Evolutionary conservation across 2,797 vertebrate species (phyloP).

Genomic region (Alca torda): DNA sequence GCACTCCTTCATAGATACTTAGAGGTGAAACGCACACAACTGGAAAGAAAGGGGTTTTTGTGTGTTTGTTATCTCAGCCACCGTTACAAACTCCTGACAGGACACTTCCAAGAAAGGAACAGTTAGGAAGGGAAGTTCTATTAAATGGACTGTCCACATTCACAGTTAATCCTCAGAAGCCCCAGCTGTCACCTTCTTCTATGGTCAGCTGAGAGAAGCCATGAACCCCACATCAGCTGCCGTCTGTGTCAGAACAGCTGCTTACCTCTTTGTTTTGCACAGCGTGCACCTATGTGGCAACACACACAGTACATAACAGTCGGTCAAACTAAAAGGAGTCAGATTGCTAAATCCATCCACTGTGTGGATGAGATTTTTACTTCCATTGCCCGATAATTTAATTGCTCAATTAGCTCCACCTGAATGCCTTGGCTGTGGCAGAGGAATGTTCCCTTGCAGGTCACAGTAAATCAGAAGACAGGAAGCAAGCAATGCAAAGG

Average conservation of each 20-base stretch:
- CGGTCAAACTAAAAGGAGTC: constrained; percentile 28
- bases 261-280: background rate
- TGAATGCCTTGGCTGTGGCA: background rate
- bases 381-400: constrained; percentile 53
- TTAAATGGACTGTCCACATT: background rate
- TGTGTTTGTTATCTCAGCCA: background rate
- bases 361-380: constrained; percentile 10
- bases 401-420: constrained; percentile 43
- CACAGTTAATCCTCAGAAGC: background rate
- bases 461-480: background rate
- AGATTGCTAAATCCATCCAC: constrained; percentile 37
- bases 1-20: background rate
- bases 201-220: background rate
- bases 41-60: background rate
- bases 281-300: background rate
- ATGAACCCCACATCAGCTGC: background rate
- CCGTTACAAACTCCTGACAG: background rate
- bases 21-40: background rate
- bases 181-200: background rate
- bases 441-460: constrained; percentile 39
- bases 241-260: background rate
- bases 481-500: background rate
- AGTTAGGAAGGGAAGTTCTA: background rate
- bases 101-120: background rate
- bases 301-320: background rate